Base-by-base conservation (phyloP, 2,888 invertebrate species). In the Macroteleia sp. region DNA sequence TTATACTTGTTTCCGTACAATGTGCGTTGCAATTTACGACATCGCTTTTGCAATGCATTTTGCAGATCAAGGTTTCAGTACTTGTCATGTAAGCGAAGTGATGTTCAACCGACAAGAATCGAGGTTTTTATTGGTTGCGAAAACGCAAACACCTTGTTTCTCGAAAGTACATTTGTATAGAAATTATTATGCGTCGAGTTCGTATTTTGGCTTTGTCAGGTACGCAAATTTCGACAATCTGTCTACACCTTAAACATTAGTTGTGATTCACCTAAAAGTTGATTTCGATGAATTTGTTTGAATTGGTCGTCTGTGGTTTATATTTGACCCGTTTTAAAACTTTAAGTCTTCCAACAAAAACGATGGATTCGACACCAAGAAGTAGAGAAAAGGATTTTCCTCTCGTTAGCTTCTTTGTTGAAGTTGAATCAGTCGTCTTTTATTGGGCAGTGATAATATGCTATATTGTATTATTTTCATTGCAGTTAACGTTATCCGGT, bases 281-380 rank as follows among this genome's bases (percentile, higher is more conserved):
- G 22, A 9, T 57, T 66, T 59, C 42, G 56, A 69, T 69, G 56
- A 17, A n/a, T 56, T 39, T 10, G 1, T 1, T 32, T 28, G 39
- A 12, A 44, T 44, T 42, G 36, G 34, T 66, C 42, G 16, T 42
- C 42, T 9, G 44, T 1, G 0, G 17, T 41, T 66, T 10, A 39
- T 14, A 14, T 30, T 41, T 30, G 2, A 32, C 41, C 30, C 34
- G 52, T 42, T 54, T 66, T 20, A 19, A 41, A 52, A 64, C 14
- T 42, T 28, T 50, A 64, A 54, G 67, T 67, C 66, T 56, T 56
- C 67, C 67, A 67, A 67, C 56, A 56, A 67, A 67, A 67, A 56
- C 67, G 67, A 67, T 46, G 39, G 56, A 56, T 67, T 66, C 54
- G 36, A 66, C 66, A 28, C n/a, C 42, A 54, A 54, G 36, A 54